Conservation (phyloP, 2,797 vertebrate genomes). For the Chelon labrosus region DNA sequence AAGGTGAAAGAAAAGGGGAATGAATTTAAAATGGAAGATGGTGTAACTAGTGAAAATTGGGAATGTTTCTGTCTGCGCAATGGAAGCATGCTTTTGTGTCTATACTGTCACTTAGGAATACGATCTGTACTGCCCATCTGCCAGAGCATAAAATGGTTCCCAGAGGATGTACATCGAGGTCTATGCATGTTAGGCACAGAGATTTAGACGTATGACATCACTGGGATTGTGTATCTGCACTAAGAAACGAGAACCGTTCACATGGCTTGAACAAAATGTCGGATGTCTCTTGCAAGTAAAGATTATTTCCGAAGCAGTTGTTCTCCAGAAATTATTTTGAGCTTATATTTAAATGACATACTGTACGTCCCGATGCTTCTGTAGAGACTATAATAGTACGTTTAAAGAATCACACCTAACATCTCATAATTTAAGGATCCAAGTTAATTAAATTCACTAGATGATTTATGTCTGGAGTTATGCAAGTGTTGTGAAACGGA, state of each 20-base stretch:
- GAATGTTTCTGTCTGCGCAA: neutral
- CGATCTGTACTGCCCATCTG: constrained; percentile 66
- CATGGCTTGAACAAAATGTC: neutral
- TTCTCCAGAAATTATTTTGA: neutral
- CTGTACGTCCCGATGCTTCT: neutral
- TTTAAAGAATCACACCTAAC: no score
- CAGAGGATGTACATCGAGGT: constrained; percentile 57
- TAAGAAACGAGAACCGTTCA: constrained; percentile 2
- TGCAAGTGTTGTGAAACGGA: neutral
- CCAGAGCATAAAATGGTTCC: constrained; percentile 51
- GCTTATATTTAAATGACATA: neutral
- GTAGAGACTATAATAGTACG: no score
- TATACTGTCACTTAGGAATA: constrained; percentile 33
- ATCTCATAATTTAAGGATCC: no score
- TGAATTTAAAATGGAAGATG: constrained; percentile 33
- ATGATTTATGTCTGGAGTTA: no score
- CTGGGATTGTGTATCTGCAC: constrained; percentile 23
- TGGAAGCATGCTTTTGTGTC: neutral
- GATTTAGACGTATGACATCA: constrained; percentile 54
- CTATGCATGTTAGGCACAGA: constrained; percentile 37
- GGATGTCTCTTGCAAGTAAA: neutral
- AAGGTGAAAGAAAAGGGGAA: constrained; percentile 27
- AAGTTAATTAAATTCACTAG: no score
- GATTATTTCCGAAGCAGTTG: neutral
- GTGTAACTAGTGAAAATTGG: constrained; percentile 39